Conservation (phyloP, 2,888 invertebrate genomes). For the Habroteleia sp. region DNA sequence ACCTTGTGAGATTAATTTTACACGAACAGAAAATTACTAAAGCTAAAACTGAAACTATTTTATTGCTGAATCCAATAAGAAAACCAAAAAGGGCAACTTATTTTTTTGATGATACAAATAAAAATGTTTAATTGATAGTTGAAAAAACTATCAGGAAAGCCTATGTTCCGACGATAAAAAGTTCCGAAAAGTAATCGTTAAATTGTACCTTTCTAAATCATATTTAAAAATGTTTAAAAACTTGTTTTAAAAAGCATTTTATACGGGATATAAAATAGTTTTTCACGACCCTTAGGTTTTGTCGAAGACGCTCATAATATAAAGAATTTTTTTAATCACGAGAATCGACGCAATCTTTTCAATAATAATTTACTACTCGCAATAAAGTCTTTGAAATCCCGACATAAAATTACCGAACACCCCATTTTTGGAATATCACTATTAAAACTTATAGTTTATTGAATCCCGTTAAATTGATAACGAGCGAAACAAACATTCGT, state of each 20-base stretch:
- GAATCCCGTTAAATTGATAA: constrained; percentile 43
- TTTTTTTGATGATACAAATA: too few species aligned
- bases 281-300: neutral
- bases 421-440: constrained; percentile 49
- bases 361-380: constrained; percentile 43
- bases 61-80: too few species aligned
- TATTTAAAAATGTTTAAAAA: constrained; percentile 1
- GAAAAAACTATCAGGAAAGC: too few species aligned
- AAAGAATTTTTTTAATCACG: constrained; percentile 17
- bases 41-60: too few species aligned
- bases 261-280: constrained; percentile 11
- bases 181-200: too few species aligned
- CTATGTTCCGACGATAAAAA: too few species aligned
- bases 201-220: too few species aligned
- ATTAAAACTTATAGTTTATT: constrained; percentile 47
- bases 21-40: too few species aligned
- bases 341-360: constrained; percentile 38
- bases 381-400: constrained; percentile 30
- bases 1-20: too few species aligned
- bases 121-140: too few species aligned
- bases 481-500: constrained; percentile 49
- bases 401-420: constrained; percentile 44
- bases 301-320: neutral
- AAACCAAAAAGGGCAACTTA: too few species aligned
- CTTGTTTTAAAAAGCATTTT: constrained; percentile 1